Base-by-base conservation (phyloP, 2,797 vertebrate species). In the Mormyrus proboscirostris region DNA sequence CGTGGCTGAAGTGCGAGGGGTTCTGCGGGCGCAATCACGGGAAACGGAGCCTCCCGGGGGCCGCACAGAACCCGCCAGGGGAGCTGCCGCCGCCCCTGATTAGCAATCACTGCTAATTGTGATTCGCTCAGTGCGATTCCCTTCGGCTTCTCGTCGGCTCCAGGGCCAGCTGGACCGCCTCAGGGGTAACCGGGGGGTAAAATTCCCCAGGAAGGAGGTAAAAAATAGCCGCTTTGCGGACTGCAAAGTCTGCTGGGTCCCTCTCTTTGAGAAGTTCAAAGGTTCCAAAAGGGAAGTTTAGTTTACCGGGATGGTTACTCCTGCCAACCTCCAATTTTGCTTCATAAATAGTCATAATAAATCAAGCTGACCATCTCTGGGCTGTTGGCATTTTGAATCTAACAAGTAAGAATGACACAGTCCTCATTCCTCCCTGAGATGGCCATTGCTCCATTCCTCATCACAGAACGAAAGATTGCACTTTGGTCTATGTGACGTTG, bases 101-200 rank as follows among this genome's bases (percentile, higher is more conserved):
- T 50, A 8, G 91, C 91, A 94, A 95, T 95, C 93, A 95, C 90
- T 82, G 92, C 90, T 86, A 91, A 93, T 93, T 94, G 90, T 94
- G 87, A 65, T 2, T 73, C 92, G 91, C 93, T 89, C 91, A 55
- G 87, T 90, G 93, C 92, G 90, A 89, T 91, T 90, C 12, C 47
- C 59, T 85, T 76, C 59, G 57, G 87, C 91, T n/a, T 83, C 83
- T 14, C 49, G n/a, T 14, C 6, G 16, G 59, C 49, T 14, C 62
- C 19, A 7, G 49, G 33, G 59, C 41, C 87, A 53, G 22, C 41
- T 38, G 25, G 49, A n/a, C 22, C 0, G 87, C 29, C 87, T 44
- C 2, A 2, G 44, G n/a, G 76, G 41, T 85, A 16, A 50, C 79
- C 16, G 2, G 55, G 41, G 69, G 69, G 69, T 76, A 76, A 76